phyloP scores from a whole-genome alignment of 2,113 vertebrate species.

The Leptodactylus fuscus region DNA sequence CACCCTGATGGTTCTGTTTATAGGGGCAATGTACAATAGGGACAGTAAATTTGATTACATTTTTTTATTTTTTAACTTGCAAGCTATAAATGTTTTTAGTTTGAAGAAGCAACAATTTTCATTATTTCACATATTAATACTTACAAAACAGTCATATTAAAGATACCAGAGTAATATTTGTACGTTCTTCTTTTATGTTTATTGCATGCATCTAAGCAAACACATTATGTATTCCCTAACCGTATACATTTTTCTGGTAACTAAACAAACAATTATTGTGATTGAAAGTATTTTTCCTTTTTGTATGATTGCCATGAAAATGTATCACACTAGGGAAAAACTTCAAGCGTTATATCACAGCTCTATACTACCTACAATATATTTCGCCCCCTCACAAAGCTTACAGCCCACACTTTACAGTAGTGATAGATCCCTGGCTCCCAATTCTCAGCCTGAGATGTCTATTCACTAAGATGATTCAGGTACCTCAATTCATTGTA shows the following conservation, averaged over 20 bases:
- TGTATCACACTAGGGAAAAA: constrained; percentile 16
- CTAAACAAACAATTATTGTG: constrained; percentile 57
- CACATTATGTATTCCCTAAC: not conserved
- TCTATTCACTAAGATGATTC: constrained; percentile 6
- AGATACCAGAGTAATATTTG: not conserved
- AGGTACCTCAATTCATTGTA: not conserved
- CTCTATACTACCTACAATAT: not conserved
- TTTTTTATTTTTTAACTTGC: no score
- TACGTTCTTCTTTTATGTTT: not conserved
- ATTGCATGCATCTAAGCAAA: not conserved
- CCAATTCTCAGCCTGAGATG: constrained; percentile 9
- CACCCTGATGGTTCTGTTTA: no score
- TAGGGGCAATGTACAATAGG: no score
- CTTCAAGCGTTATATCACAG: not conserved
- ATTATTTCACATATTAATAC: no score
- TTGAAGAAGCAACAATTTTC: no score
- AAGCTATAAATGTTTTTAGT: no score
- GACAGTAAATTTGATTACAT: no score
- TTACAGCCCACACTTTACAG: constrained; percentile 8
- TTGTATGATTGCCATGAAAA: not conserved
- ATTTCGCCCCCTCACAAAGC: constrained; percentile 13
- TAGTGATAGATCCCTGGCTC: constrained; percentile 8
- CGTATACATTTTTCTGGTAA: not conserved
- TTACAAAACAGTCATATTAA: not conserved
- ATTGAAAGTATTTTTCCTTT: constrained; percentile 4